Base-by-base conservation (phyloP, 2,113 vertebrate genomes). In the Ctenomys sociabilis region DNA sequence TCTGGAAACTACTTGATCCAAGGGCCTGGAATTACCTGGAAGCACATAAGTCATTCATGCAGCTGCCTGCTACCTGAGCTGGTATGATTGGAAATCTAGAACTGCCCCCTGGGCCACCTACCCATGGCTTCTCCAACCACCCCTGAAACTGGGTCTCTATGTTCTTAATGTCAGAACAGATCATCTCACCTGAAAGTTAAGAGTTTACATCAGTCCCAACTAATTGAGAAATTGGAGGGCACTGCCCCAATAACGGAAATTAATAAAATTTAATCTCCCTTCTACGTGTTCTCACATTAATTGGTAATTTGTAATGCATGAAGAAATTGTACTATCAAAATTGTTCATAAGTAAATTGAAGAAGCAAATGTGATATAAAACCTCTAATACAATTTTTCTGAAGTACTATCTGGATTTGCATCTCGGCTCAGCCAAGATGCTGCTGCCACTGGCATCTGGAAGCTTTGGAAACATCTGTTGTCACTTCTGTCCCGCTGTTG, bases 261-360 rank as follows among this genome's bases (percentile, higher is more conserved):
- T 63, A 21, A 77, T 63, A 49, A 70, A n/a, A 72, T 89, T 80
- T 84, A 59, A 94, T 80, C 88, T 84, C 80, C 49, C 73, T 81
- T 77, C 64, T 68, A 28, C 45, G 45, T 59, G 6, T 83, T 54
- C 77, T 84, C 81, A 43, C 40, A 59, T 90, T 80, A 49, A 80
- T 94, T 92, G 82, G 64, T 57, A 49, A 61, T 54, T 92, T 95
- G 87, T 90, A 93, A 86, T 3, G 22, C 45, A 35, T 66, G 70
- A 90, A 90, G 81, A 93, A 80, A 70, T 40, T 77, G 68, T 82
- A 66, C 64, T n/a, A 72, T 94, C 85, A 94, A 96, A 91, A 19
- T 3, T 37, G 17, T 24, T 52, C 88, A 32, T 32, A 59, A 83
- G 45, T 26, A 68, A 85, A 19, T 24, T 14, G 43, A 92, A 87